These are phyloP conservation scores for Passer montanus DNA, from an alignment of 2,113 vertebrate species.

Conservation along the genomic window DNA sequence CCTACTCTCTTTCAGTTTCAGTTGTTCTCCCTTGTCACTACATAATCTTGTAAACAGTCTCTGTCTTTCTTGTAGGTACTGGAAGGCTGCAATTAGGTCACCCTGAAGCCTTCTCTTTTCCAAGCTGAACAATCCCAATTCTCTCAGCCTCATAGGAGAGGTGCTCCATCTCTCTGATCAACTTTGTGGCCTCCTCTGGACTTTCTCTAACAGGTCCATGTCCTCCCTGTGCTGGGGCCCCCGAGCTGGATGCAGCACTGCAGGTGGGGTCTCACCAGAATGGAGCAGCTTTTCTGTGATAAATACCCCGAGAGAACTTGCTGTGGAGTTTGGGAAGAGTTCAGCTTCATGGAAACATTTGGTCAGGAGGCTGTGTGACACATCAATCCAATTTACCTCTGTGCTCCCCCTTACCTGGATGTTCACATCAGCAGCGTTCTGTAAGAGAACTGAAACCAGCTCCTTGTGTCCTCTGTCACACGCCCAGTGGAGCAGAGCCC, in stretches of 20 bases:
- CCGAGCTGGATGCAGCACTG: neutral
- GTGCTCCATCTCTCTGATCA: neutral
- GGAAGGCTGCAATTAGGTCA: neutral
- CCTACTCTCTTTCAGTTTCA: neutral
- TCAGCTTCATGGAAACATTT: neutral
- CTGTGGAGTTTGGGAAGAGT: neutral
- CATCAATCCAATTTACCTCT: neutral
- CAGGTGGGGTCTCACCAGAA: neutral
- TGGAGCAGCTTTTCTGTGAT: neutral
- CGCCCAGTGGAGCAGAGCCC: slow-evolving; percentile 92
- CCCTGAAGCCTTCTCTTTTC: neutral
- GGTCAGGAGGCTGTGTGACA: neutral
- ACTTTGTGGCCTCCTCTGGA: neutral
- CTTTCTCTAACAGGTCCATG: neutral
- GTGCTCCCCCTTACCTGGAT: slow-evolving; percentile 83
- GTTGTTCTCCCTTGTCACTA: neutral
- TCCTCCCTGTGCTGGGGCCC: neutral
- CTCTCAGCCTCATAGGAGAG: neutral
- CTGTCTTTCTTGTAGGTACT: neutral
- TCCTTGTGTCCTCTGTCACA: slow-evolving; percentile 97
- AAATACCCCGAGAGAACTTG: neutral
- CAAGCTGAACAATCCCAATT: neutral
- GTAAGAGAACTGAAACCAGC: slow-evolving; percentile 87
- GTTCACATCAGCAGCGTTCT: slow-evolving; percentile 88
- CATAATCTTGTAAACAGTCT: neutral